Evolutionary conservation across 2,888 invertebrate species (phyloP).

Genomic region (Mimachlamys varia): DNA sequence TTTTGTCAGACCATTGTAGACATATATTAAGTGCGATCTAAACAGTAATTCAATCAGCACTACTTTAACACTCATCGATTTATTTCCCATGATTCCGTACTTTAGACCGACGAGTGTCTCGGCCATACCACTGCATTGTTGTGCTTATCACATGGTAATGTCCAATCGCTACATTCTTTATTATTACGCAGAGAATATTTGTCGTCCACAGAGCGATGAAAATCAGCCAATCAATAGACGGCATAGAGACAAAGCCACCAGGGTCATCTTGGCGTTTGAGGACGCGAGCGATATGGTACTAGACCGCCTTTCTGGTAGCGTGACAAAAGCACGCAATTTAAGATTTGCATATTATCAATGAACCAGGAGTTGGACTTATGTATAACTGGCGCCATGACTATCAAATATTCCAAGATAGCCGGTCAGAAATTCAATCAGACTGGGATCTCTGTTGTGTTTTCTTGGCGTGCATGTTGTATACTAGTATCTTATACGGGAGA

Average conservation of each 20-base stretch:
- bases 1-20: background rate
- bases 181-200: background rate
- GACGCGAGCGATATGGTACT: background rate
- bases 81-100: background rate
- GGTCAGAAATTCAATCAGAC: background rate
- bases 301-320: background rate
- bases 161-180: background rate
- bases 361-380: background rate
- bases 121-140: background rate
- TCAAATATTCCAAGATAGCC: conserved; percentile 3
- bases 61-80: background rate
- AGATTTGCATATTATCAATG: conserved; percentile 29
- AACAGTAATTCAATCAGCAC: background rate
- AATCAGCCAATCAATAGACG: background rate
- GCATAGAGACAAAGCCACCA: background rate
- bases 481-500: background rate
- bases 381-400: background rate
- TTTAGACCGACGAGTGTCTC: background rate
- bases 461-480: background rate
- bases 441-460: background rate
- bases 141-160: background rate
- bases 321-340: conserved; percentile 18
- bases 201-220: conserved; percentile 18
- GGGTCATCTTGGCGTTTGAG: background rate
- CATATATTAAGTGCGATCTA: background rate